Percentiles rank a stretch among this genome's conserved stretches.
Conservation (phyloP, 1,140 invertebrate species). For the Cotesia chilonis region DNA sequence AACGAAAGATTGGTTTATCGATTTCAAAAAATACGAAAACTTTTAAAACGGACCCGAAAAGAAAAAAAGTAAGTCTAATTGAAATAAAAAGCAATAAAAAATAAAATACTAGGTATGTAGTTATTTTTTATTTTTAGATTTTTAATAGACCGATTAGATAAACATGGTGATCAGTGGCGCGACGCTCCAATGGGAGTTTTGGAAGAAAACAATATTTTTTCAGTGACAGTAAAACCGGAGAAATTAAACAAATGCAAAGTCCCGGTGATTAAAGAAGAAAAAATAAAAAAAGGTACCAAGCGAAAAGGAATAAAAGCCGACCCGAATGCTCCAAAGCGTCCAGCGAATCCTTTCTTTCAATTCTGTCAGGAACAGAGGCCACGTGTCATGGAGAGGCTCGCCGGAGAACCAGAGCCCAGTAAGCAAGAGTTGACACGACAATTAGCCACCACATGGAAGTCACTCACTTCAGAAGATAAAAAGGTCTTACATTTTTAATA, state of each 20-base stretch:
- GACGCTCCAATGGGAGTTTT: conserved; percentile 63
- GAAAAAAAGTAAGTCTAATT: conserved; percentile 63
- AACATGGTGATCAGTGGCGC: conserved; percentile 64
- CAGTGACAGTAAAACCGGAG: conserved; percentile 55
- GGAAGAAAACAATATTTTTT: conserved; percentile 62
- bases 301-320: conserved; percentile 67
- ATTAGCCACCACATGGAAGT: conserved; percentile 77
- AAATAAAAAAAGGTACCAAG: conserved; percentile 62
- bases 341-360: conserved; percentile 82
- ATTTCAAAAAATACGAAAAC: conserved; percentile 61
- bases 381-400: conserved; percentile 74
- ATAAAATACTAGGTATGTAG: too few species aligned
- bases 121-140: conserved; percentile 49
- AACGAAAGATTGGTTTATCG: conserved; percentile 65
- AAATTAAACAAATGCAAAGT: conserved; percentile 51
- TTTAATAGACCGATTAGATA: conserved; percentile 63
- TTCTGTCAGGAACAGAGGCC: conserved; percentile 81
- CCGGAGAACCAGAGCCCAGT: conserved; percentile 73
- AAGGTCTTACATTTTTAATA: conserved; percentile 62
- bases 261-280: conserved; percentile 57
- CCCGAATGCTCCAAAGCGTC: conserved; percentile 81
- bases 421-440: conserved; percentile 80
- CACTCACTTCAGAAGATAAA: conserved; percentile 75
- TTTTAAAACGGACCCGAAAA: conserved; percentile 61
- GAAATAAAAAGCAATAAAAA: conserved; percentile 31